These are phyloP conservation scores for Tetrao urogallus DNA, from an alignment of 2,113 vertebrate genomes.

Conservation along the genomic window DNA sequence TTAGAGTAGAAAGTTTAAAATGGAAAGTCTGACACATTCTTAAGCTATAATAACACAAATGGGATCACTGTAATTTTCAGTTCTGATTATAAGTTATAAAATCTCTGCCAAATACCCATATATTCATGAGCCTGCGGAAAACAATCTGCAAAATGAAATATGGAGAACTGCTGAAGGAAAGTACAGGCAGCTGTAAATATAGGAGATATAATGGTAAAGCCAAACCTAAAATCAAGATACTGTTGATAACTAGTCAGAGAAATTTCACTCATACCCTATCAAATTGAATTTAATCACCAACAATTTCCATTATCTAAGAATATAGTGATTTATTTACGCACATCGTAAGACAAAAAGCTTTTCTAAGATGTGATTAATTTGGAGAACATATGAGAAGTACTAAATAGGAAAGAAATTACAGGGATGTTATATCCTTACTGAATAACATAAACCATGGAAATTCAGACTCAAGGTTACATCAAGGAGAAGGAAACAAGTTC, in stretches of 20 bases:
- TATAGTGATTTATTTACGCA: conserved; percentile 44
- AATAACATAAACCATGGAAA: conserved; percentile 19
- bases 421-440: neutral
- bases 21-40: conserved; percentile 59
- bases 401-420: conserved; percentile 45
- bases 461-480: conserved; percentile 22
- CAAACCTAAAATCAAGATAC: conserved; percentile 63
- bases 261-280: conserved; percentile 32
- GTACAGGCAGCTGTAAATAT: conserved; percentile 40
- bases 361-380: conserved; percentile 53
- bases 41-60: conserved; percentile 60
- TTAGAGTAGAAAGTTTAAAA: conserved; percentile 49
- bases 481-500: conserved; percentile 5
- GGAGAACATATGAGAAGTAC: conserved; percentile 2
- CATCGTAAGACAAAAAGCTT: conserved; percentile 41
- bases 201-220: conserved; percentile 35
- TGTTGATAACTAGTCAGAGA: conserved; percentile 42
- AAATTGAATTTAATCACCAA: conserved; percentile 58
- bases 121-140: conserved; percentile 42
- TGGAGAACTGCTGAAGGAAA: conserved; percentile 41
- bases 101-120: conserved; percentile 48
- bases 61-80: conserved; percentile 65
- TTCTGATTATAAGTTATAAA: conserved; percentile 68
- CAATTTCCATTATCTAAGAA: conserved; percentile 46
- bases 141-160: conserved; percentile 56